phyloP scores from a whole-genome alignment of 2,888 invertebrate genomes.

The Rhodophaea formosa region DNA sequence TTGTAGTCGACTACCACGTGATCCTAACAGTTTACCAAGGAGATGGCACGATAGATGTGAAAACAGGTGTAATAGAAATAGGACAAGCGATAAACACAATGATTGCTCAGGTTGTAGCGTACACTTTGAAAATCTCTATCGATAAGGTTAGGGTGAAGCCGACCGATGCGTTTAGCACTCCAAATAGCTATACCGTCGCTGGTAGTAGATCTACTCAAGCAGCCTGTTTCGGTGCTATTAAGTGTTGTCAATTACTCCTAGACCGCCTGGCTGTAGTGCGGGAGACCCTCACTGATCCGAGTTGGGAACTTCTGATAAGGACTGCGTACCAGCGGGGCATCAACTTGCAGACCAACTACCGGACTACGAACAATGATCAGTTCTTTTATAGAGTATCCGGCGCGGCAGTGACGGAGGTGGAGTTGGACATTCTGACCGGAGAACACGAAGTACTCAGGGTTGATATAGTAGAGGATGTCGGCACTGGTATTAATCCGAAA shows the following conservation, averaged over 20 bases:
- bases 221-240: constrained; percentile 51
- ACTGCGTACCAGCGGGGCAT: constrained; percentile 63
- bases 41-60: constrained; percentile 86
- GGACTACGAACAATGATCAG: constrained; percentile 47
- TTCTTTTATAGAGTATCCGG: constrained; percentile 80
- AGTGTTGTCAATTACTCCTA: constrained; percentile 76
- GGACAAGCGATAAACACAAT: constrained; percentile 91
- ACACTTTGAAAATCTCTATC: constrained; percentile 84
- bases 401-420: constrained; percentile 83
- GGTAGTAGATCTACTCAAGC: constrained; percentile 76
- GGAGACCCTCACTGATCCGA: constrained; percentile 59
- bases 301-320: constrained; percentile 76
- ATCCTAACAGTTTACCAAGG: constrained; percentile 85
- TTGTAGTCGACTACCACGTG: constrained; percentile 78
- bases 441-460: constrained; percentile 83
- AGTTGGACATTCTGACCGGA: constrained; percentile 90
- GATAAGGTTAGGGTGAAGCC: constrained; percentile 84
- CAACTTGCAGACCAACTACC: constrained; percentile 57
- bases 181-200: constrained; percentile 85
- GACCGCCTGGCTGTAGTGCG: constrained; percentile 69
- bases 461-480: constrained; percentile 86
- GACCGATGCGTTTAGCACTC: constrained; percentile 79
- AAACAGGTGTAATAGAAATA: constrained; percentile 87
- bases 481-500: constrained; percentile 85
- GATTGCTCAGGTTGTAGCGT: constrained; percentile 84